Conservation (phyloP, 2,888 invertebrate genomes). For the Harpalus rufipes region DNA sequence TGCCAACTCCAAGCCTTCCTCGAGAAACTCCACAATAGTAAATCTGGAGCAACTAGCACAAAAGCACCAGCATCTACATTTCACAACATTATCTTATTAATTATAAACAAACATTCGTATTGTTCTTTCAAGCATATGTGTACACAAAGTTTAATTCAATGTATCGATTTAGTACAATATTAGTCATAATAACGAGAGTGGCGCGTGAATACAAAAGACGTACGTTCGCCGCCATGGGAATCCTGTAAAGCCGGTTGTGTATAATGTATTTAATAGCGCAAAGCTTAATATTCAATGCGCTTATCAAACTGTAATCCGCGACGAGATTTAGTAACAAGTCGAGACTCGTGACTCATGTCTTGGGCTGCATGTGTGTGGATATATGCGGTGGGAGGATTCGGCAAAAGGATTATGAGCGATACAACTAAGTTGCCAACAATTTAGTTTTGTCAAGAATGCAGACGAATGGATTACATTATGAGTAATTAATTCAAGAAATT, state of each 20-base stretch:
- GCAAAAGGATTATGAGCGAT: not conserved
- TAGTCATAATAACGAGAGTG: slow-evolving; percentile 38
- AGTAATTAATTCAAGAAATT: not conserved
- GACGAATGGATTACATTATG: not conserved
- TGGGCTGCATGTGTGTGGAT: slow-evolving; percentile 11
- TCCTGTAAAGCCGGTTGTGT: slow-evolving; percentile 50
- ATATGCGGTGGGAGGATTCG: slow-evolving; percentile 6
- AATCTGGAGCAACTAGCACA: not conserved
- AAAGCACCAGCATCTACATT: slow-evolving; percentile 21
- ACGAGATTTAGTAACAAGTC: slow-evolving; percentile 44
- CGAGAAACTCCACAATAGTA: slow-evolving; percentile 2
- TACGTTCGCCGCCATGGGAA: slow-evolving; percentile 17
- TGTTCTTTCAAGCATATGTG: slow-evolving; percentile 54
- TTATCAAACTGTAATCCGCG: slow-evolving; percentile 59
- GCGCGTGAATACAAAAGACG: slow-evolving; percentile 48
- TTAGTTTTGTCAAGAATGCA: not conserved
- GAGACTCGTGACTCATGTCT: not conserved
- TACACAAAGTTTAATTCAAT: slow-evolving; percentile 41
- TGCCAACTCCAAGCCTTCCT: not conserved
- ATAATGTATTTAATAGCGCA: slow-evolving; percentile 62
- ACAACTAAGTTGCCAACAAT: not conserved
- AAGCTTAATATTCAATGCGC: slow-evolving; percentile 61
- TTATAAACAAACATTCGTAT: slow-evolving; percentile 37
- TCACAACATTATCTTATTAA: slow-evolving; percentile 52
- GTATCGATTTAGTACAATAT: slow-evolving; percentile 55